Percentiles rank a stretch among this genome's conserved stretches.
These are phyloP conservation scores for Phalloptychus januarius DNA, from an alignment of 2,797 vertebrate species.

Conservation along the genomic window DNA sequence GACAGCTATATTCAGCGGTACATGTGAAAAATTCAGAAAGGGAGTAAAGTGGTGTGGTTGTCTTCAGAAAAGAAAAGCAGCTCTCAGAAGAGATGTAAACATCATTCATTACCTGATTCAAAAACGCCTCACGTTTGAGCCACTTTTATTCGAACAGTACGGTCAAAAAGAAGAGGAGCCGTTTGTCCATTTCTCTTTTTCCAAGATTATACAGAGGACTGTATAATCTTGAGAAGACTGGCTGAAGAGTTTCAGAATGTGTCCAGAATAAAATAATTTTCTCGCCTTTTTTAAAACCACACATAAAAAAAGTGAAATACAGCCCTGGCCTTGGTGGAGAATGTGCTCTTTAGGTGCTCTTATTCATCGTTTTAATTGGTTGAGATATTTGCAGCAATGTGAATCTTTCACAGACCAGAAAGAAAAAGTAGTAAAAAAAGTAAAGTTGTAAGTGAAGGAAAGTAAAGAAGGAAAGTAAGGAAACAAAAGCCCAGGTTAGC, in stretches of 20 bases:
- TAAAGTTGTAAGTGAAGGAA: too few relatives aligned
- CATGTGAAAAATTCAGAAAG: not conserved
- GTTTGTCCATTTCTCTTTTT: not conserved
- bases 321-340: not conserved
- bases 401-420: not conserved
- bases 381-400: not conserved
- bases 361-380: not conserved
- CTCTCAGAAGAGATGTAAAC: conserved; percentile 1
- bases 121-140: not conserved
- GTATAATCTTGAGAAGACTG: not conserved
- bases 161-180: not conserved
- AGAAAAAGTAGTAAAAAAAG: not conserved
- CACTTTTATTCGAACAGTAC: not conserved
- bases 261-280: not conserved
- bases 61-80: not conserved
- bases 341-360: not conserved
- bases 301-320: not conserved
- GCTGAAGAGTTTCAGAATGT: not conserved
- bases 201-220: not conserved
- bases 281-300: not conserved
- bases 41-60: not conserved
- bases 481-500: not conserved
- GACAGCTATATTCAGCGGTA: not conserved
- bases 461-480: not conserved
- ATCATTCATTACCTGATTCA: not conserved